Evolutionary conservation across 2,113 vertebrate species (phyloP), one percentile per base, ranked within the genome.

Genomic region (Phyllopteryx taeniolatus): DNA sequence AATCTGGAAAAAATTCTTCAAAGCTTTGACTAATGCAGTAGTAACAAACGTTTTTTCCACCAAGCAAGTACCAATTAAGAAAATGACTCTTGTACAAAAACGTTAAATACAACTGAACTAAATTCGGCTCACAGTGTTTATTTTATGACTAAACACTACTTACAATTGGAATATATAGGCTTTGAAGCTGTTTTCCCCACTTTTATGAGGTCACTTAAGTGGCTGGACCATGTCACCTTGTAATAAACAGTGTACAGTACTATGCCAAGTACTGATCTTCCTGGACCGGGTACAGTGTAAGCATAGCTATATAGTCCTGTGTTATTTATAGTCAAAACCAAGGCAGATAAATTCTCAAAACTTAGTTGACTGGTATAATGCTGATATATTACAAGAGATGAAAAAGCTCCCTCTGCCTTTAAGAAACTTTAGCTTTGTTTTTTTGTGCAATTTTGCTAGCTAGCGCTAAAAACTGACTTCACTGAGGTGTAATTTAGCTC

Each of bases 201-300:
- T 72, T 87, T 83, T 85, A 79, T 70, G 74, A 73, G 68, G 19
- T 42, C 68, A 49, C 27, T 62, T 39, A 42, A 66, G 39, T 46
- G 20, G 42, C n/a, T 46, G 42, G 42, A 47, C 59, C 59, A 61
- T 61, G 27, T 47, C 44, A 46, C 43, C 7, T 27, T 27, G 63
- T 27, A 46, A 27, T 27, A 66, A 66, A 44, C 20, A 44, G 10
- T 62, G 57, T 33, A 39, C 33, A n/a, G 14, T 8, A 46, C 64
- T n/a, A 70, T 72, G 80, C 65, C 72, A 33, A 31, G 64, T 46
- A 66, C 17, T 47, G 22, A 31, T 46, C 12, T 64, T 43, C 9
- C 19, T 44, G 22, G 8, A 31, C 13, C 6, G n/a, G 17, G 1
- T 61, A 8, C 12, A 56, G 22, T 4, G 59, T 19, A 5, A 15